phyloP scores from a whole-genome alignment of 2,888 invertebrate genomes.

The Agriopis aurantiaria region DNA sequence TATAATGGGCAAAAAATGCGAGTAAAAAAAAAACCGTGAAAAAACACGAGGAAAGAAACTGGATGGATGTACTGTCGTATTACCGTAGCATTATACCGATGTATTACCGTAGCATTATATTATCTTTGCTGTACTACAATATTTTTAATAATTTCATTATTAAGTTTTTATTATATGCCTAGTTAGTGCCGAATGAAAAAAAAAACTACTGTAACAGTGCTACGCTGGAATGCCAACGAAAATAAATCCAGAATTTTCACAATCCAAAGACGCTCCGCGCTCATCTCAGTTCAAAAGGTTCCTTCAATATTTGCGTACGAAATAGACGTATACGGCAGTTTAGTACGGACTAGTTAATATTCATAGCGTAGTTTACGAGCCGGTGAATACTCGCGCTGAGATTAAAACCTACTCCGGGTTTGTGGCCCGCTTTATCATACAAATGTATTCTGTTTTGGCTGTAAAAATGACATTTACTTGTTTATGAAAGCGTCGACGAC shows the following conservation, averaged over 20 bases:
- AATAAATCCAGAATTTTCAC: background rate
- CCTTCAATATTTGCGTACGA: background rate
- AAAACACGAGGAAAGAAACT: no score
- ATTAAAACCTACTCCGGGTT: constrained; percentile 26
- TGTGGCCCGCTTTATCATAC: constrained; percentile 21
- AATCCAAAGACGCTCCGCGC: background rate
- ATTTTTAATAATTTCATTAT: no score
- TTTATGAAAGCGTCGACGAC: constrained; percentile 7
- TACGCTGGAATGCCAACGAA: background rate
- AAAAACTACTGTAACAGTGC: background rate
- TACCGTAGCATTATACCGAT: no score
- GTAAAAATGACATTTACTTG: constrained; percentile 29
- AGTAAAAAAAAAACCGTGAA: no score
- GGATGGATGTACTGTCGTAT: no score
- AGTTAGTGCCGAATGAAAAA: no score
- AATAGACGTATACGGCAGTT: background rate
- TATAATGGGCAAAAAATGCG: no score
- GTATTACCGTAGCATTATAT: no score
- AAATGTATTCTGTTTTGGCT: constrained; percentile 22
- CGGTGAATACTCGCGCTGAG: constrained; percentile 8
- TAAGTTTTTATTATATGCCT: no score
- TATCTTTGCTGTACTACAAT: no score
- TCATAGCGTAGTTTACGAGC: constrained; percentile 24
- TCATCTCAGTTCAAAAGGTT: background rate
- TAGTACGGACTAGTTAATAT: constrained; percentile 15